phyloP scores from a whole-genome alignment of 2,888 invertebrate species.

The Euplagia quadripunctaria region DNA sequence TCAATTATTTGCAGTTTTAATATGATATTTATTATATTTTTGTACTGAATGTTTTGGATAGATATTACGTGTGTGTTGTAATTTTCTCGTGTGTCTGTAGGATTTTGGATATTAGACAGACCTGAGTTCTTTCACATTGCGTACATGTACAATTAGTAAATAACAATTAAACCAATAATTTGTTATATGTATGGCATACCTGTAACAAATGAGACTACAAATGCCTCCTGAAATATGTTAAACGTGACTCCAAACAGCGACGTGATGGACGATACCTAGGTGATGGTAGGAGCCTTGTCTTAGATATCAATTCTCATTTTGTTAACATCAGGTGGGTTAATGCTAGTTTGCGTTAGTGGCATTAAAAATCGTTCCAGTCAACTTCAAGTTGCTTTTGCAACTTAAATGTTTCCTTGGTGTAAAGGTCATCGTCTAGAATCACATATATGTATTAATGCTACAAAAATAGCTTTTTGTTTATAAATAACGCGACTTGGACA shows the following conservation, averaged over 20 bases:
- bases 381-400: background rate
- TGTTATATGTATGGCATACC: background rate
- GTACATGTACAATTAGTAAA: background rate
- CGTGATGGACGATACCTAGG: too few species aligned
- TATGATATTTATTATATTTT: slow-evolving; percentile 11
- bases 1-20: background rate
- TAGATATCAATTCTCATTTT: too few species aligned
- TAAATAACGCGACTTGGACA: background rate
- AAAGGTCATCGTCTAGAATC: background rate
- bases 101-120: background rate
- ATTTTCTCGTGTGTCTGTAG: background rate
- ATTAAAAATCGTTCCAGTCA: background rate
- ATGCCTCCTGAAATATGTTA: too few species aligned
- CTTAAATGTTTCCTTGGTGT: background rate
- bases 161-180: background rate
- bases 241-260: too few species aligned
- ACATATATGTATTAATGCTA: too few species aligned
- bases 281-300: too few species aligned
- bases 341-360: too few species aligned
- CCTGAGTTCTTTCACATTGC: too few species aligned
- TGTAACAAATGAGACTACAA: too few species aligned
- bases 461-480: background rate
- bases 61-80: slow-evolving; percentile 2
- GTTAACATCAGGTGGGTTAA: too few species aligned
- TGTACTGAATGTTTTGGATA: slow-evolving; percentile 2